Conservation (phyloP, 2,888 invertebrate genomes). For the Drosophila fulvimacula region DNA sequence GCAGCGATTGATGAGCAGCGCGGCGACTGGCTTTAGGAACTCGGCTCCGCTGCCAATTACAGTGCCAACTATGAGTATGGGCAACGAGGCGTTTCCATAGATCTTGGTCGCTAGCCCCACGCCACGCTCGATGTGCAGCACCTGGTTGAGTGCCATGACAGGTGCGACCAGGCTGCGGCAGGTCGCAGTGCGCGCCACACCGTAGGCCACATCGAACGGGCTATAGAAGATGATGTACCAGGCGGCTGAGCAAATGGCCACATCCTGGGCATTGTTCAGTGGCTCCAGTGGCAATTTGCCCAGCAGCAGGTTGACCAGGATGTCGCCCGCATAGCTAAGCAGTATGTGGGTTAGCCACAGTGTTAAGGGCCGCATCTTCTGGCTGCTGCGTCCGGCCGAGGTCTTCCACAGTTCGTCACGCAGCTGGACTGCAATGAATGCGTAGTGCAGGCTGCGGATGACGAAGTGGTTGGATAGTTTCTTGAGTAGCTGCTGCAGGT, state of each 20-base stretch:
- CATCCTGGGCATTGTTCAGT: constrained; percentile 52
- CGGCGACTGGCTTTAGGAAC: constrained; percentile 59
- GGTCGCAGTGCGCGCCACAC: constrained; percentile 26
- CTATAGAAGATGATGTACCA: constrained; percentile 69
- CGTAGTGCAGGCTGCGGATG: constrained; percentile 63
- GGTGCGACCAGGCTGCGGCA: constrained; percentile 55
- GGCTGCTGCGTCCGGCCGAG: constrained; percentile 4
- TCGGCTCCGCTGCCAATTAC: constrained; percentile 70
- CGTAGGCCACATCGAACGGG: constrained; percentile 51
- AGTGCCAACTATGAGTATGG: constrained; percentile 65
- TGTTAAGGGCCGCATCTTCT: constrained; percentile 55
- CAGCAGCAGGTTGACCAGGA: constrained; percentile 59
- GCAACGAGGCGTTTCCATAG: constrained; percentile 56
- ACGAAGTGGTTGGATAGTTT: constrained; percentile 56
- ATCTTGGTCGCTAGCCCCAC: constrained; percentile 44
- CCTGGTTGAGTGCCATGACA: constrained; percentile 55
- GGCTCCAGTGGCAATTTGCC: constrained; percentile 64
- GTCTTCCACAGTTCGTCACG: constrained; percentile 53
- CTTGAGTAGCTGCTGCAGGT: constrained; percentile 42
- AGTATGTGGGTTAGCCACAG: constrained; percentile 62
- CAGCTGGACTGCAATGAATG: constrained; percentile 59
- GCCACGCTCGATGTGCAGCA: constrained; percentile 61
- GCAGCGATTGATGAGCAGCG: constrained; percentile 62
- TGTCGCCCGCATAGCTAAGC: constrained; percentile 63
- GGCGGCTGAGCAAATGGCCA: constrained; percentile 46